These are phyloP conservation scores for Gerosis bhagava DNA, from an alignment of 2,888 invertebrate genomes.

Conservation along the genomic window DNA sequence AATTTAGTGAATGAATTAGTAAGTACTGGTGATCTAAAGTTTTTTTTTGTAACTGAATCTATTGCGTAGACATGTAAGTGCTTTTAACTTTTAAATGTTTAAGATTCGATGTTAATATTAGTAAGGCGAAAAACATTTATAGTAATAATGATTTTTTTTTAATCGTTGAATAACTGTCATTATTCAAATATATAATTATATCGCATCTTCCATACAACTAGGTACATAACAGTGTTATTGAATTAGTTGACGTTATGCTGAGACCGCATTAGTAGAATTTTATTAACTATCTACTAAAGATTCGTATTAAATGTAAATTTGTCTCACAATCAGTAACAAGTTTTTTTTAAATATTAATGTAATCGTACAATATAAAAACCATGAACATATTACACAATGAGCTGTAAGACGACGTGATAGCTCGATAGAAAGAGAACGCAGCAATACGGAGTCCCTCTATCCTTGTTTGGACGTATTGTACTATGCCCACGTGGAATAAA, in stretches of 20 bases:
- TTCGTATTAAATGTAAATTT: too few relatives aligned
- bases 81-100: conserved; percentile 13
- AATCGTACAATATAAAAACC: too few relatives aligned
- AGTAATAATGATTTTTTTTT: conserved; percentile 13
- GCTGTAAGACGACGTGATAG: too few relatives aligned
- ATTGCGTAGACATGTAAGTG: conserved; percentile 21
- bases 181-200: conserved; percentile 4
- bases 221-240: conserved; percentile 10
- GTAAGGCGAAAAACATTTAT: conserved; percentile 8
- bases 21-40: conserved; percentile 19
- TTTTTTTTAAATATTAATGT: too few relatives aligned
- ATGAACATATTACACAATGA: too few relatives aligned
- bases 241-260: background rate
- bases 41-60: conserved; percentile 21
- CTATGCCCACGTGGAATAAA: too few relatives aligned
- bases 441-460: too few relatives aligned
- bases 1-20: conserved; percentile 18
- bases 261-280: conserved; percentile 5
- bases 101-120: conserved; percentile 15
- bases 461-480: too few relatives aligned
- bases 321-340: too few relatives aligned
- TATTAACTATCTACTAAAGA: too few relatives aligned
- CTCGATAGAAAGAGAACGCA: too few relatives aligned
- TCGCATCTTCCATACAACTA: conserved; percentile 6
- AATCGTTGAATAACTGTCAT: conserved; percentile 22